Evolutionary conservation across 1,140 invertebrate genomes (phyloP), one percentile per base, ranked within the genome.

Genomic region (Adelges cooleyi): DNA sequence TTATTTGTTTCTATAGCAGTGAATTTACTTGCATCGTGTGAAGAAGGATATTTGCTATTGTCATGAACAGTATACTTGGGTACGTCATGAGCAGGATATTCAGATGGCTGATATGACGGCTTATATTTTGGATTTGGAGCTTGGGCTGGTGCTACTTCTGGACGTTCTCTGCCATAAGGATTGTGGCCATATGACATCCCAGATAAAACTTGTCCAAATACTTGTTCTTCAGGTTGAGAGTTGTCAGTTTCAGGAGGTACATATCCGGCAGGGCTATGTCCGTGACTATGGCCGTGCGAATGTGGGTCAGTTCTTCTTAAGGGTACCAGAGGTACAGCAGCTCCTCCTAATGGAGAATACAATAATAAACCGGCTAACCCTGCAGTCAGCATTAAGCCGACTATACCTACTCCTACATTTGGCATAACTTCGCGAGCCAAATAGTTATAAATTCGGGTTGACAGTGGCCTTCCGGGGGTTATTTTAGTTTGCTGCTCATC

Each of bases 371-470:
- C 84, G 25, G 86, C 86, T 29, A 89, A 72, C 15, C 86, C 86
- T 13, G 83, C 81, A 36, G 83, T 78, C 13, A 86, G 78, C 42
- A 86, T 82, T 38, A 87, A 72, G 8, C 86, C 86, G 17, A 87
- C 80, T 18, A 87, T 73, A 70, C 86, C 86, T 1, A 89, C 82
- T 18, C 86, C 85, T 17, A 89, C 84, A 65, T 83, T 84, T 0
- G 86, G 85, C 82, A 89, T 86, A 0, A 89, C 84, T 77, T 87
- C 86, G 70, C 85, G 77, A 9, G 85, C 84, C 20, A 89, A 73
- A 69, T 86, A 89, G 71, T 86, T 87, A 69, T 87, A 89, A 29
- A 89, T 82, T 73, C 86, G 83, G 1, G 84, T 84, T 22, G 82
- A 80, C 2, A 87, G 8, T 81, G 73, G 67, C 75, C 77, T 67